These are phyloP conservation scores for Laticauda laticaudata DNA, from an alignment of 2,113 vertebrate genomes.

Conservation along the genomic window DNA sequence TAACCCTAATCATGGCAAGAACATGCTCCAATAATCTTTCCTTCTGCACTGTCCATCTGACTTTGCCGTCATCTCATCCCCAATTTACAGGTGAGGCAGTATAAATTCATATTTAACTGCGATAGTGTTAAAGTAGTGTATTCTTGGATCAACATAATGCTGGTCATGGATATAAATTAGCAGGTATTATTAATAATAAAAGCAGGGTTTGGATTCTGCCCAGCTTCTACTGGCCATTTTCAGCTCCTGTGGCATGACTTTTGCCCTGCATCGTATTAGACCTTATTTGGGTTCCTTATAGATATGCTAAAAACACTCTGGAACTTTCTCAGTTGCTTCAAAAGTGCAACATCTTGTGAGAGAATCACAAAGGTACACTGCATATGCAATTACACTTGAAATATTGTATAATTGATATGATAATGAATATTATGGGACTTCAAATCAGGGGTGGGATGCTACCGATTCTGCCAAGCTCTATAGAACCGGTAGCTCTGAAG, in stretches of 20 bases:
- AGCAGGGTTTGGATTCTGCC: neutral
- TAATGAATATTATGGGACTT: neutral
- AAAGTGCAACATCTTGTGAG: neutral
- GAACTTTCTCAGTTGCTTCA: neutral
- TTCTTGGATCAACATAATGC: neutral
- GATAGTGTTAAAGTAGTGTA: neutral
- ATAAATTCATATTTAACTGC: neutral
- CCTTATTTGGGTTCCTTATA: neutral
- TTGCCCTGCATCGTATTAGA: neutral
- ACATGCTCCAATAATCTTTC: neutral
- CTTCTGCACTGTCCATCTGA: neutral
- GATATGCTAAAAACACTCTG: neutral
- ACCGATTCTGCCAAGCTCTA: too few species aligned
- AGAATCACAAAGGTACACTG: neutral
- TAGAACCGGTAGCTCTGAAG: too few species aligned
- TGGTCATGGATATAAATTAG: neutral
- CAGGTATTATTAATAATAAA: neutral
- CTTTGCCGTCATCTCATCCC: neutral
- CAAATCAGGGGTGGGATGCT: too few species aligned
- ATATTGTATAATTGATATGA: neutral
- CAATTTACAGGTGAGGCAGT: neutral
- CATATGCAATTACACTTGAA: neutral
- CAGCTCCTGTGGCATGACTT: neutral
- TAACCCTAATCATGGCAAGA: neutral
- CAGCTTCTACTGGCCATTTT: neutral